Evolutionary conservation across 2,888 invertebrate genomes (phyloP).

Genomic region (Torymus tubicola): DNA sequence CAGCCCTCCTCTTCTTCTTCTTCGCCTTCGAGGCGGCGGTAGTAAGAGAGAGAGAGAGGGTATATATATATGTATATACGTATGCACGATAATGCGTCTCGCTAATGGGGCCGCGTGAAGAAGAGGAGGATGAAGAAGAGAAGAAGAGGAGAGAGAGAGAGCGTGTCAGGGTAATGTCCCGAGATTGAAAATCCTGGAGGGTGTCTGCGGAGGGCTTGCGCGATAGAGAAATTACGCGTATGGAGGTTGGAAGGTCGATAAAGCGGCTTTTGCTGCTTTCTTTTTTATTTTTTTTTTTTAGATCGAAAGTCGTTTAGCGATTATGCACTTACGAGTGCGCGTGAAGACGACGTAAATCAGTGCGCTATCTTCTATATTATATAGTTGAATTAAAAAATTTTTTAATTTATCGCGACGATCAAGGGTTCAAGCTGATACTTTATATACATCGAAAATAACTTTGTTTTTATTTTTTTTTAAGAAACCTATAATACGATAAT

Average conservation of each 20-base stretch:
- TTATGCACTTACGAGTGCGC: too few species aligned
- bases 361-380: too few species aligned
- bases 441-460: too few species aligned
- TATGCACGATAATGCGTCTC: constrained; percentile 52
- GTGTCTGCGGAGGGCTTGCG: neutral
- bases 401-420: too few species aligned
- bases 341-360: too few species aligned
- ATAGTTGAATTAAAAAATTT: too few species aligned
- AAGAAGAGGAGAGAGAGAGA: constrained; percentile 22
- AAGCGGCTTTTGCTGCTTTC: neutral
- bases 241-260: too few species aligned
- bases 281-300: neutral
- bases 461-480: too few species aligned
- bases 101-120: constrained; percentile 51
- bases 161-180: neutral
- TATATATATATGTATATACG: neutral
- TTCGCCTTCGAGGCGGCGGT: constrained; percentile 4
- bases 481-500: too few species aligned
- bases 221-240: constrained; percentile 53
- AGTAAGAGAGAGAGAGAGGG: too few species aligned
- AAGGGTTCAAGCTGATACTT: too few species aligned
- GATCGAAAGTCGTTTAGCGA: too few species aligned
- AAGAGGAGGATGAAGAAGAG: constrained; percentile 34
- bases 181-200: constrained; percentile 44
- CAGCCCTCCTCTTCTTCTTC: constrained; percentile 36